These are phyloP conservation scores for Suillia variegata DNA, from an alignment of 2,888 invertebrate genomes.

Conservation along the genomic window DNA sequence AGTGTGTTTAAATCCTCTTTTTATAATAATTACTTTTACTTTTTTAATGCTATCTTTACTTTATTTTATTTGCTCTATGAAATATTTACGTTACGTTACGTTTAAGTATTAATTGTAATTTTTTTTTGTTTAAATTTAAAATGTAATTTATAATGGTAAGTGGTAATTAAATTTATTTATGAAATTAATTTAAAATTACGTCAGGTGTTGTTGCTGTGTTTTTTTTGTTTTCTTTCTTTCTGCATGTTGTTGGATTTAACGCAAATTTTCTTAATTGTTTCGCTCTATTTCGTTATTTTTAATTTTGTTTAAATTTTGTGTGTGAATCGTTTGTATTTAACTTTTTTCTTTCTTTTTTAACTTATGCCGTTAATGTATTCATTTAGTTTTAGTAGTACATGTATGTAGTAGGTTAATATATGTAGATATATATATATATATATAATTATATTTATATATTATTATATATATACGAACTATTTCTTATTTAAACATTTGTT, in stretches of 20 bases:
- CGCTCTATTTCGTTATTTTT: slow-evolving; percentile 27
- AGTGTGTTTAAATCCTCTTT: slow-evolving; percentile 51
- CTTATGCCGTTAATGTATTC: slow-evolving; percentile 36
- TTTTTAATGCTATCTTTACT: slow-evolving; percentile 33
- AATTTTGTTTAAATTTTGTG: slow-evolving; percentile 22
- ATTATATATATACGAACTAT: slow-evolving; percentile 39
- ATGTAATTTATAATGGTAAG: slow-evolving; percentile 22
- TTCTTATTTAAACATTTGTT: slow-evolving; percentile 40
- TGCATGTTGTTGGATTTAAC: background rate
- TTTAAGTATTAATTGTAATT: slow-evolving; percentile 27
- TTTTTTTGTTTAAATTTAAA: slow-evolving; percentile 13
- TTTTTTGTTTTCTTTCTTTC: too few relatives aligned
- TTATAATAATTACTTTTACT: slow-evolving; percentile 40
- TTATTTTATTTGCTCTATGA: slow-evolving; percentile 34
- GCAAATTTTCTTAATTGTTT: slow-evolving; percentile 26
- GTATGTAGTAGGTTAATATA: slow-evolving; percentile 32
- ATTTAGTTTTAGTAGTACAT: slow-evolving; percentile 28
- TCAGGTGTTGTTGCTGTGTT: slow-evolving; percentile 42
- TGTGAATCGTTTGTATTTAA: slow-evolving; percentile 26
- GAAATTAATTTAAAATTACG: slow-evolving; percentile 36
- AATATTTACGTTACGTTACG: slow-evolving; percentile 36
- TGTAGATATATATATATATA: too few relatives aligned
- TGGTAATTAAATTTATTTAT: slow-evolving; percentile 24
- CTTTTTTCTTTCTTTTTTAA: slow-evolving; percentile 35
- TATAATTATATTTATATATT: too few relatives aligned